Percentiles rank a stretch among this genome's conserved stretches.
Evolutionary conservation across 1,140 invertebrate genomes (phyloP).

Genomic region (Schlechtendalia chinensis): DNA sequence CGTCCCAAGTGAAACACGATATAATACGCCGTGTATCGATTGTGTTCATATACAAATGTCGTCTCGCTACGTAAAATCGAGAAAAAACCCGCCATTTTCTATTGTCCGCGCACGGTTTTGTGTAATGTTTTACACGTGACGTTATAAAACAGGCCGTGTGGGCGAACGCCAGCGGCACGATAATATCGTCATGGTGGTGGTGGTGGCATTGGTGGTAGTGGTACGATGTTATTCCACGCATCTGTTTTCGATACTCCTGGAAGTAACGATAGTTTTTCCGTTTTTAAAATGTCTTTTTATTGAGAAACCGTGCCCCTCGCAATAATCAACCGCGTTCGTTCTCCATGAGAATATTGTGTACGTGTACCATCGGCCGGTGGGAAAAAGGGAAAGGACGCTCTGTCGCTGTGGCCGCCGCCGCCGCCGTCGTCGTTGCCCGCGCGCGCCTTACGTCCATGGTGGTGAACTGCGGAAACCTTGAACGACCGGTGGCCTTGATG

Average conservation of each 20-base stretch:
- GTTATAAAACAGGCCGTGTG: too few species aligned
- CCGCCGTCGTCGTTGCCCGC: neutral
- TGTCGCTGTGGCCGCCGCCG: neutral
- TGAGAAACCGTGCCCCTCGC: constrained; percentile 13
- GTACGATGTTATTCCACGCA: neutral
- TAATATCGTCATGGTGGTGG: too few species aligned
- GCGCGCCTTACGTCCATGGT: constrained; percentile 34
- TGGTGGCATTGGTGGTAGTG: too few species aligned
- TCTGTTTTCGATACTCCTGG: too few species aligned
- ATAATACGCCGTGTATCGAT: neutral
- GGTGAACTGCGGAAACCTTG: constrained; percentile 50
- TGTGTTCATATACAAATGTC: neutral
- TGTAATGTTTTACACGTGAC: neutral
- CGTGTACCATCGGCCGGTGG: constrained; percentile 17
- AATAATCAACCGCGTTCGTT: neutral
- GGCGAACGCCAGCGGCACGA: too few species aligned
- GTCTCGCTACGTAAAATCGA: neutral
- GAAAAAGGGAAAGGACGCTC: constrained; percentile 36
- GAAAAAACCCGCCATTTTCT: constrained; percentile 15
- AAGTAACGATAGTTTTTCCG: neutral
- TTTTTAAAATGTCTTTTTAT: constrained; percentile 8
- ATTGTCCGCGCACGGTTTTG: neutral
- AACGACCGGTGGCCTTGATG: constrained; percentile 48
- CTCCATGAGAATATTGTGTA: constrained; percentile 16
- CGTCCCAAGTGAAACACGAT: too few species aligned